phyloP scores from a whole-genome alignment of 1,140 invertebrate species.

The Wasmannia auropunctata region DNA sequence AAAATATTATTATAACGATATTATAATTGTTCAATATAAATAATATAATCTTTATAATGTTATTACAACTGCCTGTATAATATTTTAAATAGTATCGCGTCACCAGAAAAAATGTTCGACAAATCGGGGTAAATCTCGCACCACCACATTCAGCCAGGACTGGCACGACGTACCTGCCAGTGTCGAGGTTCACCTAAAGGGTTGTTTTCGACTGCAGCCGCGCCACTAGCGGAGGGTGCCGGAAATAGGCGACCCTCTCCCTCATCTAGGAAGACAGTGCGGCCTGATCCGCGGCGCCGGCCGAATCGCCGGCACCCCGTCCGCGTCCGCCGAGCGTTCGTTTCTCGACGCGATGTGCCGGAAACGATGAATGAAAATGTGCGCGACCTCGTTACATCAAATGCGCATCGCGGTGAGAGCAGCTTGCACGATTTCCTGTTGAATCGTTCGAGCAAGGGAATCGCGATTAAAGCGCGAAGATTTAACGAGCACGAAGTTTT shows the following conservation, averaged over 20 bases:
- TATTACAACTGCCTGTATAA: background rate
- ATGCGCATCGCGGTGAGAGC: conserved; percentile 5
- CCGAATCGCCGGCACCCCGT: conserved; percentile 72
- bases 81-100: background rate
- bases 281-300: conserved; percentile 79
- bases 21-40: background rate
- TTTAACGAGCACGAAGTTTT: background rate
- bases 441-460: background rate
- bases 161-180: conserved; percentile 60
- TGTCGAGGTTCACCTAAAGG: conserved; percentile 38
- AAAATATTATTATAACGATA: background rate
- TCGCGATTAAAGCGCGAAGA: background rate
- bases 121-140: conserved; percentile 40
- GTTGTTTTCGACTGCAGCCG: conserved; percentile 78
- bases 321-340: conserved; percentile 51
- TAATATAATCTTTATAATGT: background rate
- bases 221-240: conserved; percentile 68
- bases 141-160: conserved; percentile 24
- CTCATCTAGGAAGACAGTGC: conserved; percentile 75
- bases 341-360: conserved; percentile 66
- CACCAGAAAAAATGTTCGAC: background rate
- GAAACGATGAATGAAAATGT: conserved; percentile 80
- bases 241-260: conserved; percentile 65
- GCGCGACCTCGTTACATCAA: conserved; percentile 23
- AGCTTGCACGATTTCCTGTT: background rate